A percentile compares a stretch with the other conserved stretches of the same genome.
Conservation (phyloP, 2,797 vertebrate genomes). For the Luscinia luscinia region DNA sequence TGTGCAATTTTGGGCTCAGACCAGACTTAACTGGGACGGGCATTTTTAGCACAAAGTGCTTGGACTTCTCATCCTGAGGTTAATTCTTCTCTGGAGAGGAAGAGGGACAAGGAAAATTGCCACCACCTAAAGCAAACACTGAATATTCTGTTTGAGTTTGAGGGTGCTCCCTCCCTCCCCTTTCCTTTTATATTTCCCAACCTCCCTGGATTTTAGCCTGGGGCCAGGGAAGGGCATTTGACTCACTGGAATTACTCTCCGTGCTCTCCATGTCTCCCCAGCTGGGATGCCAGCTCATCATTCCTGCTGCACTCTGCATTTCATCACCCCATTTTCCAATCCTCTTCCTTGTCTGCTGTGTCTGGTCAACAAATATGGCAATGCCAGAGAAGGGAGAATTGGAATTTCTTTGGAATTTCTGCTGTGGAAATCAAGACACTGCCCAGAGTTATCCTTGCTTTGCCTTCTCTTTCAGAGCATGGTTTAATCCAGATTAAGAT, state of each 20-base stretch:
- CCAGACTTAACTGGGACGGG: background rate
- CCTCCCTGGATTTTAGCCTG: background rate
- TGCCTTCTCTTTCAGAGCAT: background rate
- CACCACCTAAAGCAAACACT: background rate
- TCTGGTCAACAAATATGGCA: background rate
- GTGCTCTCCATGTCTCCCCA: background rate
- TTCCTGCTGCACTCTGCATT: background rate
- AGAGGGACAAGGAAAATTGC: background rate
- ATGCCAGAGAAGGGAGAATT: background rate
- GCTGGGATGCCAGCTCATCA: background rate
- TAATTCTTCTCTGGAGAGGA: background rate
- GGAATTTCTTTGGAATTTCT: background rate
- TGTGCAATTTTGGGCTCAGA: background rate
- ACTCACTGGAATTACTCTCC: background rate
- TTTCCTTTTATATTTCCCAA: background rate
- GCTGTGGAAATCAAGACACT: background rate
- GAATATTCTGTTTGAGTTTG: background rate
- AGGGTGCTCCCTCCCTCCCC: background rate
- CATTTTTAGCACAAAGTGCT: background rate
- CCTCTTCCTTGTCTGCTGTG: background rate
- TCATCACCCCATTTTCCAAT: background rate
- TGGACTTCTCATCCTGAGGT: background rate
- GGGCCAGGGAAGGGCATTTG: constrained; percentile 14
- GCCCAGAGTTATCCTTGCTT: background rate
- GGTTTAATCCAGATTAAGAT: background rate